These are phyloP conservation scores for Caenorhabditis latens DNA, from an alignment of 1,140 invertebrate genomes.

Conservation along the genomic window DNA sequence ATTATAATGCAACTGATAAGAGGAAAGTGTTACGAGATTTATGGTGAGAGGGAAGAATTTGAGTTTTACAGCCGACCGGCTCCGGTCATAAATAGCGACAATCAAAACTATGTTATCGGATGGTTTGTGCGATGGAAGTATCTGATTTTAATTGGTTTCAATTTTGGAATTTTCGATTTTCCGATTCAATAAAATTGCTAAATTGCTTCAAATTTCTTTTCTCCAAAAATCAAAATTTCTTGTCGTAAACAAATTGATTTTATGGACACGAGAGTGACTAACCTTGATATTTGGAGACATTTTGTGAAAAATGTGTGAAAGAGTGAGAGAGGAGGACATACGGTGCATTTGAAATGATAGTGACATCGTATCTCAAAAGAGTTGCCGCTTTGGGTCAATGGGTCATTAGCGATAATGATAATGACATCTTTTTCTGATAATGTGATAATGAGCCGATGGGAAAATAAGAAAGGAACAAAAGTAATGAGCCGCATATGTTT, in stretches of 20 bases:
- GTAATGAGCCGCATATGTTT: not conserved
- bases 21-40: conserved; percentile 46
- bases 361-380: conserved; percentile 24
- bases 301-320: not conserved
- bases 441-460: not conserved
- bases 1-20: conserved; percentile 38
- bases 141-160: not conserved
- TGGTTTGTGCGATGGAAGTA: not conserved
- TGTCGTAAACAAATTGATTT: too few relatives aligned
- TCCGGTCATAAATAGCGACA: conserved; percentile 51
- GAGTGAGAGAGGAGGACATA: not conserved
- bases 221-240: not conserved
- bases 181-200: not conserved
- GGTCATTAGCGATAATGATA: conserved; percentile 41
- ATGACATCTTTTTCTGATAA: not conserved
- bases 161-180: conserved; percentile 13
- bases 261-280: not conserved
- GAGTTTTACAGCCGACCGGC: conserved; percentile 24
- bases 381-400: conserved; percentile 29
- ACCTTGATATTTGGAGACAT: conserved; percentile 42
- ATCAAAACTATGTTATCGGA: conserved; percentile 47
- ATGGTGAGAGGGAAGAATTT: conserved; percentile 9
- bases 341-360: not conserved
- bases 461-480: too few relatives aligned
- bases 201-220: not conserved